Percentiles rank a stretch among this genome's conserved stretches.
Evolutionary conservation across 53 echinoderm and acorn worm genomes (phyloP).

Genomic region (Holothuria scabra): DNA sequence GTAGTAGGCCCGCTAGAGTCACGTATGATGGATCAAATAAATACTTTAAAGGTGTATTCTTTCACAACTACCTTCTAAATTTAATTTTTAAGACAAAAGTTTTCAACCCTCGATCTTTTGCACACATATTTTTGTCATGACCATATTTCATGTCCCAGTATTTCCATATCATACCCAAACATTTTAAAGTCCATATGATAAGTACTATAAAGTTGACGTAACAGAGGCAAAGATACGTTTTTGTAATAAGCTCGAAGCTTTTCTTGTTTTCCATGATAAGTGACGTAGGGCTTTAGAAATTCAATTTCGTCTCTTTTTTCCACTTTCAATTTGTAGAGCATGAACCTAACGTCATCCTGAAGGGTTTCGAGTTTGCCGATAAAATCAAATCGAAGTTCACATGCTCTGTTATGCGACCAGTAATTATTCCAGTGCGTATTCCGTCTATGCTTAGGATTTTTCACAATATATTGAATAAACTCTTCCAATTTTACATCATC

Average conservation of each 20-base stretch:
- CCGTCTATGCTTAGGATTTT: not conserved
- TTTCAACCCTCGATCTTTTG: too few species aligned
- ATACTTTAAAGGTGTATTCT: too few species aligned
- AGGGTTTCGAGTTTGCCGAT: constrained; percentile 41
- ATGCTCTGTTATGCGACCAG: constrained; percentile 36
- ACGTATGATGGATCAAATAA: too few species aligned
- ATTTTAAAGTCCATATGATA: constrained; percentile 22
- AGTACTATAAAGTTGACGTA: not conserved
- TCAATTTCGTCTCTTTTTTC: not conserved
- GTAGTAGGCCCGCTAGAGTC: too few species aligned
- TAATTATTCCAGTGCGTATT: constrained; percentile 36
- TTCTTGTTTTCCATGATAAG: constrained; percentile 12
- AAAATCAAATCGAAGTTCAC: constrained; percentile 34
- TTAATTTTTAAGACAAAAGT: too few species aligned
- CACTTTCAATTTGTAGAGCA: constrained; percentile 36
- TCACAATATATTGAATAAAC: constrained; percentile 13
- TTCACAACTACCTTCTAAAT: too few species aligned
- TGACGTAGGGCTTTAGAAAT: too few species aligned
- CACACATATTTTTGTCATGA: not conserved
- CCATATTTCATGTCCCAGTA: not conserved
- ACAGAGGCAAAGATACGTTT: not conserved
- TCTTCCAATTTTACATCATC: constrained; percentile 30
- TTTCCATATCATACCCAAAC: constrained; percentile 32
- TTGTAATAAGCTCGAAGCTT: constrained; percentile 2
- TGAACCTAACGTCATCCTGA: constrained; percentile 13